phyloP scores from a whole-genome alignment of 1,140 invertebrate species.

The Dendrolimus kikuchii region DNA sequence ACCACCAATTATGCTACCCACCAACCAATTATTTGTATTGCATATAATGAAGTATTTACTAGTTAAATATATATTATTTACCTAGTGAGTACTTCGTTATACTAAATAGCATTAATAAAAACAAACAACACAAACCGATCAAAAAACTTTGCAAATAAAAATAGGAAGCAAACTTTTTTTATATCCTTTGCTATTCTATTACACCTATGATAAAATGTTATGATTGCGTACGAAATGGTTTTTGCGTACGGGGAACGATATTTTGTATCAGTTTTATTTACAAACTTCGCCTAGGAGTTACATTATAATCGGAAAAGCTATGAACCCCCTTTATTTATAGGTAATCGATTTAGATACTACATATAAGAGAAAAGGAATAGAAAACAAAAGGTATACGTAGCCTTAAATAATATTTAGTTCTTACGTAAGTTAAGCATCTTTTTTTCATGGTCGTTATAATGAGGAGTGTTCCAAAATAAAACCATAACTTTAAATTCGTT shows the following conservation, averaged over 20 bases:
- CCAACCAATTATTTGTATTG: too few species aligned
- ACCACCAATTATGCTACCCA: too few species aligned
- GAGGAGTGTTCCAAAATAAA: too few species aligned
- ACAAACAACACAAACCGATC: conserved; percentile 44
- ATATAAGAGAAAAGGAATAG: conserved; percentile 1
- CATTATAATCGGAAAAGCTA: conserved; percentile 33
- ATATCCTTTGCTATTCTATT: conserved; percentile 45
- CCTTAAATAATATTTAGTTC: too few species aligned
- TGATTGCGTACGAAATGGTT: conserved; percentile 22
- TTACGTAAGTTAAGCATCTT: too few species aligned
- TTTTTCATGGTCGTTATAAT: too few species aligned
- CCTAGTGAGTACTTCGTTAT: too few species aligned
- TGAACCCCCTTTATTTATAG: conserved; percentile 11
- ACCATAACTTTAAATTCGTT: too few species aligned
- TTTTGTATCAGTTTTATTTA: conserved; percentile 65
- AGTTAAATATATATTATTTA: too few species aligned
- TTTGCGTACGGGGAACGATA: conserved; percentile 39
- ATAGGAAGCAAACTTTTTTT: conserved; percentile 50
- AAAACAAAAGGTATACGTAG: background rate
- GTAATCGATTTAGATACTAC: background rate
- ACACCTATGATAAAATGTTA: conserved; percentile 68
- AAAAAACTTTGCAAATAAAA: conserved; percentile 43
- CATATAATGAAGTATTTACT: too few species aligned
- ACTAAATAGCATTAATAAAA: conserved; percentile 21
- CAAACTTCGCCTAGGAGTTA: conserved; percentile 54